Conservation (phyloP, 1,140 invertebrate genomes). For the Halictus rubicundus region DNA sequence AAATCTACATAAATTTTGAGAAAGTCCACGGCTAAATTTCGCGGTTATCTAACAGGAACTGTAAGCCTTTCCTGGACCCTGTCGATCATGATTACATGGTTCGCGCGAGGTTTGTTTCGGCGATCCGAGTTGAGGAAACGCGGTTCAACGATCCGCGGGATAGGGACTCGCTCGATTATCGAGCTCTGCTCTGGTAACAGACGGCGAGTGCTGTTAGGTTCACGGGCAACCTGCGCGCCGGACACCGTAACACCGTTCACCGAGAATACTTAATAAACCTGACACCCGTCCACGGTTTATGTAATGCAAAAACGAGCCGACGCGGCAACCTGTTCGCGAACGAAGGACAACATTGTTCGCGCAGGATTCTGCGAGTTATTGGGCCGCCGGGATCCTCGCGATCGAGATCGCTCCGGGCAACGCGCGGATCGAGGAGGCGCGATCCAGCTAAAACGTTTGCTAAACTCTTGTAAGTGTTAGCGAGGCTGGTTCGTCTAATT, state of each 20-base stretch:
- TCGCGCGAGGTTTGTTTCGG: not conserved
- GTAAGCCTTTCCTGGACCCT: not conserved
- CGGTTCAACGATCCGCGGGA: slow-evolving; percentile 25
- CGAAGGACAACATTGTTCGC: slow-evolving; percentile 50
- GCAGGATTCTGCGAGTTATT: not conserved
- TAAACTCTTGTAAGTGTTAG: too few species aligned
- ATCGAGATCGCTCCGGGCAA: too few species aligned
- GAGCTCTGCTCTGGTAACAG: slow-evolving; percentile 47
- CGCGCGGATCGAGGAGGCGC: too few species aligned
- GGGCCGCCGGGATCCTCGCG: too few species aligned
- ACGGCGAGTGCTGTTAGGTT: slow-evolving; percentile 49
- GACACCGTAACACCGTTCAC: slow-evolving; percentile 50
- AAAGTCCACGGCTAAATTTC: slow-evolving; percentile 20
- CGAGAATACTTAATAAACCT: slow-evolving; percentile 52
- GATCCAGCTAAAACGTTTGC: too few species aligned
- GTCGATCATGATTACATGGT: slow-evolving; percentile 1
- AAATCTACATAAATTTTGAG: slow-evolving; percentile 25
- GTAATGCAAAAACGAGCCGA: slow-evolving; percentile 51
- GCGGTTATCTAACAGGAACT: slow-evolving; percentile 40
- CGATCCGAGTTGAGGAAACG: not conserved
- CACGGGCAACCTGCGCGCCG: slow-evolving; percentile 47
- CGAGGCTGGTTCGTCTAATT: too few species aligned
- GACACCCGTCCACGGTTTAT: slow-evolving; percentile 53
- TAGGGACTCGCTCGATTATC: slow-evolving; percentile 25
- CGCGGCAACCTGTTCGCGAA: slow-evolving; percentile 32